A percentile compares a stretch with the other conserved stretches of the same genome.
phyloP scores from a whole-genome alignment of 2,888 invertebrate genomes.

The Nycteola revayana region DNA sequence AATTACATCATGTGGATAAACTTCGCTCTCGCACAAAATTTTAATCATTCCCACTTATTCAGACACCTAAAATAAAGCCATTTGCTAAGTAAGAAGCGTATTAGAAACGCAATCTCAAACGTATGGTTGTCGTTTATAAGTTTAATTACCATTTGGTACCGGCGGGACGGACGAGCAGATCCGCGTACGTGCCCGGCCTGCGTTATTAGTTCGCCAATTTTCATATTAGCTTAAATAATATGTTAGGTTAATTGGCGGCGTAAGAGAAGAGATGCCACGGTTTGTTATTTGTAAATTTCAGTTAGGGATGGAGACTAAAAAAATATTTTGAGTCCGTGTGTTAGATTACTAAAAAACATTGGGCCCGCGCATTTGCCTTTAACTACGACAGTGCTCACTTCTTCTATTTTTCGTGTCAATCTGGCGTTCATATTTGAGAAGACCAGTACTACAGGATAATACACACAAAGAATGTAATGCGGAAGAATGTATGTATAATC shows the following conservation, averaged over 20 bases:
- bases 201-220: slow-evolving; percentile 75
- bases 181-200: slow-evolving; percentile 61
- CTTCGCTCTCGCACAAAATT: no score
- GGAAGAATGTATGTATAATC: no score
- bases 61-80: slow-evolving; percentile 27
- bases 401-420: no score
- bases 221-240: slow-evolving; percentile 79
- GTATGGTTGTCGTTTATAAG: slow-evolving; percentile 50
- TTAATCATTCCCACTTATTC: slow-evolving; percentile 6
- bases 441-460: no score
- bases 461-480: no score
- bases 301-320: neutral
- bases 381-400: no score
- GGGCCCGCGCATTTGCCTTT: no score
- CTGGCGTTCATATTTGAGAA: no score
- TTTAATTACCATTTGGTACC: slow-evolving; percentile 49
- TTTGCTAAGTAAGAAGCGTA: slow-evolving; percentile 32
- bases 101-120: slow-evolving; percentile 30
- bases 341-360: no score
- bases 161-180: slow-evolving; percentile 36
- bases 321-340: no score
- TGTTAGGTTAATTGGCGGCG: slow-evolving; percentile 45
- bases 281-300: no score
- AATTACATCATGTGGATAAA: no score
- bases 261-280: slow-evolving; percentile 16